A percentile compares a stretch with the other conserved stretches of the same genome.
Evolutionary conservation across 2,113 vertebrate genomes (phyloP).

Genomic region (Silurus asotus): DNA sequence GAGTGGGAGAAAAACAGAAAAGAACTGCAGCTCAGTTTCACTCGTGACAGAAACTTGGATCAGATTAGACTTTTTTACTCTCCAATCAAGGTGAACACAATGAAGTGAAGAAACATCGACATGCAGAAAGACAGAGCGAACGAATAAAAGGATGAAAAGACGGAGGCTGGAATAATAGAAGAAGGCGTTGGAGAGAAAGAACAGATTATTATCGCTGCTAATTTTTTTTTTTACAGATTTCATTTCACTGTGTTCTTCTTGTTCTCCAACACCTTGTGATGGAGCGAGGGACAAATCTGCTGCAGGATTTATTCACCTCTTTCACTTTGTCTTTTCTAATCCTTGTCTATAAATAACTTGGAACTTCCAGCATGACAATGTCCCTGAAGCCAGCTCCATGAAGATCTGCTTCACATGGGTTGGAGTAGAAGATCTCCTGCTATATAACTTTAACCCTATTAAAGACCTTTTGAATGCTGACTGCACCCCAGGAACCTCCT

Average conservation of each 20-base stretch:
- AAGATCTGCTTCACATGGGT: no score
- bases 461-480: no score
- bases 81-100: not conserved
- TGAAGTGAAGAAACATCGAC: not conserved
- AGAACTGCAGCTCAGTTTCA: not conserved
- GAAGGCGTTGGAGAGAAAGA: not conserved
- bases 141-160: not conserved
- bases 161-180: not conserved
- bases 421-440: no score
- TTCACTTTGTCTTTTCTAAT: not conserved
- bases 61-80: not conserved
- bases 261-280: not conserved
- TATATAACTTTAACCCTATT: no score
- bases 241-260: not conserved
- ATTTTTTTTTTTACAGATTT: not conserved
- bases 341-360: not conserved
- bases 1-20: conserved; percentile 1
- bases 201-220: not conserved
- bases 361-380: no score
- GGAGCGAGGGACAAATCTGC: not conserved
- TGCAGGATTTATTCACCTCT: not conserved
- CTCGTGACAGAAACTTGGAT: not conserved
- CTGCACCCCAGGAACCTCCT: no score
- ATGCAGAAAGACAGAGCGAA: not conserved
- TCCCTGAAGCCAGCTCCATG: no score